Percentiles rank a stretch among this genome's conserved stretches.
phyloP scores from a whole-genome alignment of 2,888 invertebrate genomes.

The Flabesymbios commensalis region DNA sequence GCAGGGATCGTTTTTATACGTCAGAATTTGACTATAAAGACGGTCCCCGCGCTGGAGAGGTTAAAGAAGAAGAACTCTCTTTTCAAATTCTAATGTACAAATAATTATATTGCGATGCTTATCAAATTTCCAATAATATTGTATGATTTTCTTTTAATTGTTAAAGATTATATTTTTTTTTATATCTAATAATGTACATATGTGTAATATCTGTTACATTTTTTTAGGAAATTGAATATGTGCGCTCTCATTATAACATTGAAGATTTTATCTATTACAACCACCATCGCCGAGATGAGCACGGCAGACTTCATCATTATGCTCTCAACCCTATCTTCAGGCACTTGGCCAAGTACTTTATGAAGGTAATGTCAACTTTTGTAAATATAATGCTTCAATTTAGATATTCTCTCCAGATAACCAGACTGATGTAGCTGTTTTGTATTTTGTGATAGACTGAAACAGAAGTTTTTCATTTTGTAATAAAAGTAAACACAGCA shows the following conservation, averaged over 20 bases:
- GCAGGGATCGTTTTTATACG: too few relatives aligned
- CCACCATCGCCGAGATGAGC: constrained; percentile 59
- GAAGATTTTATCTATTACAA: constrained; percentile 62
- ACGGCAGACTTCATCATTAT: constrained; percentile 60
- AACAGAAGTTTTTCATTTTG: too few relatives aligned
- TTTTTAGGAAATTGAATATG: constrained; percentile 59
- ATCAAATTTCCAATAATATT: too few relatives aligned
- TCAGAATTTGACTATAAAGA: too few relatives aligned
- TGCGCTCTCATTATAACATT: constrained; percentile 62
- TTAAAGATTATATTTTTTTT: too few relatives aligned
- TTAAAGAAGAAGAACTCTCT: not conserved
- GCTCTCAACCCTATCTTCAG: constrained; percentile 59
- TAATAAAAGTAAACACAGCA: too few relatives aligned
- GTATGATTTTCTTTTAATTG: too few relatives aligned
- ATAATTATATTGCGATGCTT: too few relatives aligned
- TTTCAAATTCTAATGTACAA: not conserved
- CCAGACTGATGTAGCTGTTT: not conserved
- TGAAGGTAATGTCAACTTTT: constrained; percentile 62
- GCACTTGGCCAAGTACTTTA: constrained; percentile 58
- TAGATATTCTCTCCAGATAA: not conserved
- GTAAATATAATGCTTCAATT: not conserved
- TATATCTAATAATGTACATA: too few relatives aligned
- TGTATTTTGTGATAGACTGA: too few relatives aligned
- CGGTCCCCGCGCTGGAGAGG: too few relatives aligned
- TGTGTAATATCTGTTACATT: too few relatives aligned